phyloP scores from a whole-genome alignment of 1,140 invertebrate genomes.

The Tetragonula clypearis region DNA sequence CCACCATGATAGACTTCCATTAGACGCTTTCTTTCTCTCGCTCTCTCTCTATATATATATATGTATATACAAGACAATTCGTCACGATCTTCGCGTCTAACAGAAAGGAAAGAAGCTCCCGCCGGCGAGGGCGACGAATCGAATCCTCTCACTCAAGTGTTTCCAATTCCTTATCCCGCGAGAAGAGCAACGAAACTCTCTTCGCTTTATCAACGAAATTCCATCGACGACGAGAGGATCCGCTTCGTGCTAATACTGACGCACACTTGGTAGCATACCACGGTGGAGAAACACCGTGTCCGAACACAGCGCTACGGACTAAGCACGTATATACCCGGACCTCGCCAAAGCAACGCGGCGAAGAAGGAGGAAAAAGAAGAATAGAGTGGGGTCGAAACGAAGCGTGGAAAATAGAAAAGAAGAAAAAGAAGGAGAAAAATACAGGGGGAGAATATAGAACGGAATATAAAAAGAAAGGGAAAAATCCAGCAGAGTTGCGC shows the following conservation, averaged over 20 bases:
- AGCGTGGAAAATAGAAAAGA: too few relatives aligned
- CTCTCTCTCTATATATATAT: neutral
- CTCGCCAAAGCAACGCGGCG: constrained; percentile 29
- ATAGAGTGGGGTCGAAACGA: neutral
- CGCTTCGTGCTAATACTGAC: constrained; percentile 34
- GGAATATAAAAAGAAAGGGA: neutral
- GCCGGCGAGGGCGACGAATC: constrained; percentile 6
- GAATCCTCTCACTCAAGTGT: neutral
- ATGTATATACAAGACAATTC: constrained; percentile 45
- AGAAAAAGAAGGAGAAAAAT: neutral
- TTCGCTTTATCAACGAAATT: neutral
- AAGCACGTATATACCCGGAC: constrained; percentile 43
- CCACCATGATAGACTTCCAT: constrained; percentile 28
- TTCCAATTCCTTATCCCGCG: neutral
- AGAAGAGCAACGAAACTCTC: too few relatives aligned
- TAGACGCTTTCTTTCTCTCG: constrained; percentile 2
- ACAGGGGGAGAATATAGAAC: neutral
- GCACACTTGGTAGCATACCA: neutral
- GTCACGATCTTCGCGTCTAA: constrained; percentile 27
- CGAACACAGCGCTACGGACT: neutral
- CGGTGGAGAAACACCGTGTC: neutral
- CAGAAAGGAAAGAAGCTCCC: constrained; percentile 12
- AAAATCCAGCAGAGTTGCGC: neutral
- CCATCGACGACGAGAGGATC: neutral
- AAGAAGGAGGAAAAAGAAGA: constrained; percentile 6